Conservation (phyloP, 2,113 vertebrate genomes). For the Corythaeola cristata region DNA sequence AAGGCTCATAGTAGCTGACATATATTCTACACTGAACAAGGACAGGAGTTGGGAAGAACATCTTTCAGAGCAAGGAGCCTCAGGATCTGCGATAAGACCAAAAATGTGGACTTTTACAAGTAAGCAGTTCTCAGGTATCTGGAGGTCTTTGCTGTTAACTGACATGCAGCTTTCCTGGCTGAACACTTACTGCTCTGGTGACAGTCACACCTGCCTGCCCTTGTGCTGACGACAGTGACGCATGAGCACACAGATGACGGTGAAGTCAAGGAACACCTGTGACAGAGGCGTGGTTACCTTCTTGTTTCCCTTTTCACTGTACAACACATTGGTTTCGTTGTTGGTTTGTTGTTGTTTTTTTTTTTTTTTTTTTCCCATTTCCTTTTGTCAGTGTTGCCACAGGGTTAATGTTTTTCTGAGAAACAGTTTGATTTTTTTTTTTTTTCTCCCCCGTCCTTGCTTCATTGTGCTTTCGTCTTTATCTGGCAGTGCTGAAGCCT, state of each 20-base stretch:
- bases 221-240: not conserved
- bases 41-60: not conserved
- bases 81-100: not conserved
- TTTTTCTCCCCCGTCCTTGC: not conserved
- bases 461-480: not conserved
- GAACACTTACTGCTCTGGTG: not conserved
- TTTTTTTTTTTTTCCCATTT: not conserved
- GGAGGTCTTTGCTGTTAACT: not conserved
- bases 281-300: not conserved
- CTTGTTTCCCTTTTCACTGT: not conserved
- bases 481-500: not conserved
- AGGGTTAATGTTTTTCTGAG: not conserved
- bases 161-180: not conserved
- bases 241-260: fast-evolving
- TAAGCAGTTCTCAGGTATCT: not conserved
- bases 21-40: not conserved
- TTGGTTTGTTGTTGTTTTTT: not conserved
- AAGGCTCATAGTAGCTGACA: not conserved
- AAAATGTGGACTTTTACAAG: not conserved
- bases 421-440: not conserved
- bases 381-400: not conserved
- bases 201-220: not conserved
- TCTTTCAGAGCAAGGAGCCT: not conserved
- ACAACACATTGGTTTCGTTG: not conserved
- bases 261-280: not conserved